Percentiles rank a stretch among this genome's conserved stretches.
phyloP scores from a whole-genome alignment of 2,113 vertebrate species.

The Himantopus leucocephalus region DNA sequence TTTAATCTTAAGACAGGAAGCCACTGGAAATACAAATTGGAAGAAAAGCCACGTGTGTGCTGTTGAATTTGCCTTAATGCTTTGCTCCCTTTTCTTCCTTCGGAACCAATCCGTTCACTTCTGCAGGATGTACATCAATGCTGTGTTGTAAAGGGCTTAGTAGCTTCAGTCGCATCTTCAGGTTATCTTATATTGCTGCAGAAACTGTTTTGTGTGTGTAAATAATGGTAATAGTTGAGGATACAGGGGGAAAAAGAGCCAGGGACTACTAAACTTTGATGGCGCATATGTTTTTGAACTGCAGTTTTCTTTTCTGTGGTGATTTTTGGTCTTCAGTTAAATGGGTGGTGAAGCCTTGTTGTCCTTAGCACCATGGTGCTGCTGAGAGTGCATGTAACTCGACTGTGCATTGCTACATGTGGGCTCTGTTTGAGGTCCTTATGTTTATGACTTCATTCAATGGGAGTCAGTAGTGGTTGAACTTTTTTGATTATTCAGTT shows the following conservation, averaged over 20 bases:
- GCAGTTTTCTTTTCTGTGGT: neutral
- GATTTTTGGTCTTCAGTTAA: neutral
- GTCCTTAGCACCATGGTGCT: neutral
- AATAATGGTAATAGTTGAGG: neutral
- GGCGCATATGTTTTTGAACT: neutral
- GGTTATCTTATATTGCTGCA: neutral
- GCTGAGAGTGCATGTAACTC: neutral
- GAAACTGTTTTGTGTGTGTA: neutral
- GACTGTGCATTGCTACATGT: accelerated
- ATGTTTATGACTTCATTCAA: accelerated
- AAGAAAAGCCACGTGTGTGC: neutral
- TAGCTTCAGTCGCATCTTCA: neutral
- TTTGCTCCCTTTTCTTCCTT: neutral
- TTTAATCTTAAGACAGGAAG: neutral
- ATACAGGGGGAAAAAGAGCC: accelerated
- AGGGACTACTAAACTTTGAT: neutral
- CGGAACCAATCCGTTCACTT: neutral
- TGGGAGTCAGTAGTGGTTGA: neutral
- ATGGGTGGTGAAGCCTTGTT: neutral
- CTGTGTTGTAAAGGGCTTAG: neutral
- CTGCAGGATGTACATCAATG: neutral
- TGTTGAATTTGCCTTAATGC: neutral
- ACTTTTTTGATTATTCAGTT: neutral
- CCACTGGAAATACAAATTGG: neutral
- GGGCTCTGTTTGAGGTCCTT: neutral